These are phyloP conservation scores for Deilephila elpenor DNA, from an alignment of 2,888 invertebrate genomes.

Conservation along the genomic window DNA sequence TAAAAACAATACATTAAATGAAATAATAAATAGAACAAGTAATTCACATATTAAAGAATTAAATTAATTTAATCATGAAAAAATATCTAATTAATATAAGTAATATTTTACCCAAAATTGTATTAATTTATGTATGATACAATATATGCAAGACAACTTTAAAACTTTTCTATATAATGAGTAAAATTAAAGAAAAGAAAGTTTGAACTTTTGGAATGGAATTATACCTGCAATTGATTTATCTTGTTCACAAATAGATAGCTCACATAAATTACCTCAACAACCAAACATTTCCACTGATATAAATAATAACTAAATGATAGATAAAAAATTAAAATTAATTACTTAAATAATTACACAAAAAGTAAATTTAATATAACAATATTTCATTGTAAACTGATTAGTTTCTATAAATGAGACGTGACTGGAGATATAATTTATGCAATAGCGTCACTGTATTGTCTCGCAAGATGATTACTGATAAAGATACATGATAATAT, in stretches of 20 bases:
- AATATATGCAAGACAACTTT: no score
- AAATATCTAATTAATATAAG: no score
- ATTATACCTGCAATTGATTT: background rate
- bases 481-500: constrained; percentile 5
- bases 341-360: background rate
- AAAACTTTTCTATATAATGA: no score
- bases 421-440: background rate
- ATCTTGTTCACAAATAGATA: background rate
- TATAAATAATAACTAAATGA: background rate
- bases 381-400: background rate
- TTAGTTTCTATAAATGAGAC: background rate
- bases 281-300: background rate
- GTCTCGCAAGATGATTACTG: background rate
- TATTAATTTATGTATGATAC: no score
- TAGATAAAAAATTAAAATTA: background rate
- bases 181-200: background rate
- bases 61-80: no score
- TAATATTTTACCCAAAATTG: no score
- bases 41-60: no score
- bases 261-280: background rate
- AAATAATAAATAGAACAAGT: no score
- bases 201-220: background rate
- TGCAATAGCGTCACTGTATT: background rate
- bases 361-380: background rate
- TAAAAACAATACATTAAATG: no score